Evolutionary conservation across 2,113 vertebrate species (phyloP).

Genomic region (Bujurquina vittata): DNA sequence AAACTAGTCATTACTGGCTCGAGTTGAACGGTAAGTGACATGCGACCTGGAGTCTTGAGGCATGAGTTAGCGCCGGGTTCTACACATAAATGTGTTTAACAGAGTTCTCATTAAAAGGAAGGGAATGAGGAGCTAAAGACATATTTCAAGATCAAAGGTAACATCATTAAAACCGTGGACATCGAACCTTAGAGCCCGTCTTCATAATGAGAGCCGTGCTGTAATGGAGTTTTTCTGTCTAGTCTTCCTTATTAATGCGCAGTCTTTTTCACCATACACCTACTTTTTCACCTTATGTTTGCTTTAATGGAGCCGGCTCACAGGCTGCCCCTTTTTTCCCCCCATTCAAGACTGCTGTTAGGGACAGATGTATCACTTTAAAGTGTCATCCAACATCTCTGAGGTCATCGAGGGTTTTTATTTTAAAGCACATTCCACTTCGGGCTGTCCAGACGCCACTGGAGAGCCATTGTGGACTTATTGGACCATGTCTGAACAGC

Average conservation of each 20-base stretch:
- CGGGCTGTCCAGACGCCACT: background rate
- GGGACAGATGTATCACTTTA: background rate
- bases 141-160: slow-evolving; percentile 36
- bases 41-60: background rate
- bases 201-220: slow-evolving; percentile 6
- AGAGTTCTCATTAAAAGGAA: slow-evolving; percentile 26
- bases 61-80: background rate
- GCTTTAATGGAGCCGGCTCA: background rate
- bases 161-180: slow-evolving; percentile 33
- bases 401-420: background rate
- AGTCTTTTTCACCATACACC: background rate
- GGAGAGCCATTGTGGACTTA: slow-evolving; percentile 17
- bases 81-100: slow-evolving; percentile 2
- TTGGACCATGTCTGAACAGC: slow-evolving; percentile 33
- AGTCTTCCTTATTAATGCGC: background rate
- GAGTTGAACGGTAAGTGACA: background rate
- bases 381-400: background rate
- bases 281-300: background rate
- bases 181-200: slow-evolving; percentile 2
- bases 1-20: background rate
- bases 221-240: background rate
- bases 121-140: background rate
- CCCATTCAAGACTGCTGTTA: background rate
- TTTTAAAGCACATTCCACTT: background rate
- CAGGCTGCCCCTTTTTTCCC: background rate